Evolutionary conservation across 2,888 invertebrate species (phyloP), one percentile per base, ranked within the genome.

Genomic region (Fragum whitleyi): DNA sequence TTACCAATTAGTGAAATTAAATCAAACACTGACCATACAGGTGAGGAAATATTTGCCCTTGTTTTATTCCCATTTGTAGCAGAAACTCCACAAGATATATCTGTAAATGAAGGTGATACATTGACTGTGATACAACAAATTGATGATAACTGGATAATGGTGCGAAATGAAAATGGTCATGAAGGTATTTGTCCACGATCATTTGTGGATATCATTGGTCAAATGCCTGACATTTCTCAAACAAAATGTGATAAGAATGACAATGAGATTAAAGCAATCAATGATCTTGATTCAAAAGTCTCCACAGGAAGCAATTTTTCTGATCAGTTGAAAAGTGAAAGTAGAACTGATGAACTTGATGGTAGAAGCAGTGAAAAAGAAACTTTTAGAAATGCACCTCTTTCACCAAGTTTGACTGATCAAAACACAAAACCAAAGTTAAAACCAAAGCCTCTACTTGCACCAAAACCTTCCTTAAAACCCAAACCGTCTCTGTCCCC

Each of bases 121-220:
- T 91, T 95, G 5, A 92, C 91, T 29, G 87, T 95, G 36, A 65
- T 94, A 16, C 85, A 89, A 29, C 83, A 92, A 68, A 75, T 94
- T 14, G 92, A 94, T 86, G 90, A 88, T 19, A 92, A 94, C 83
- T 95, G 94, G 95, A 87, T 92, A 51, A 88, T 92, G 81, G 94
- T 92, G 3, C 86, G 86, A 65, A 92, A 93, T 85, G 93, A 93
- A 28, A 83, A 86, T 36, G 94, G 94, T 2, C 79, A 90, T 32
- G 77, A 89, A 21, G 94, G 94, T 2, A 87, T 93, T 39, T 93
- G 94, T 79, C 94, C 94, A 2, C 77, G 90, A 11, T 91, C 87
- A 65, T 94, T 92, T 85, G 83, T 94, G 2, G 92, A 93, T 53
- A 82, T 93, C 9, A 91, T 93, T 62, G 85, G 86, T 65, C 72